Evolutionary conservation across 2,113 vertebrate species (phyloP).

Genomic region (Phainopepla nitens): DNA sequence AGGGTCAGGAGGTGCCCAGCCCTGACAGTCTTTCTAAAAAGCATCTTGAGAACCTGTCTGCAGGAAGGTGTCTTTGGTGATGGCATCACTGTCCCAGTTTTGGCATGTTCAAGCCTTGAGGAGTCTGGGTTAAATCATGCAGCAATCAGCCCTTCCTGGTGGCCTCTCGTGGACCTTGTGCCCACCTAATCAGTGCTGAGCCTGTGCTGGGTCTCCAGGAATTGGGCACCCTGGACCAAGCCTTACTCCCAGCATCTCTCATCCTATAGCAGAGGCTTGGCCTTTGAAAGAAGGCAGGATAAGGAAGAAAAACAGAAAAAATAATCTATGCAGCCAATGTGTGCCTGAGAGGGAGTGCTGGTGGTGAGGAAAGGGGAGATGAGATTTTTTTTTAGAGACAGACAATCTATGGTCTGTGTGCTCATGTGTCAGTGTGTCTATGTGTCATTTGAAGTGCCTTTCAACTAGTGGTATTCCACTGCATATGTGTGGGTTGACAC

Average conservation of each 20-base stretch:
- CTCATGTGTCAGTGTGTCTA: neutral
- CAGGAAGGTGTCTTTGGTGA: neutral
- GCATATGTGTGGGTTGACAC: neutral
- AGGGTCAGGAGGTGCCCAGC: neutral
- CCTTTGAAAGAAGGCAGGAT: neutral
- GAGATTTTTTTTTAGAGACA: neutral
- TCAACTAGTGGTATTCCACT: neutral
- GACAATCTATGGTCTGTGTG: neutral
- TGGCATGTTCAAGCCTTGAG: neutral
- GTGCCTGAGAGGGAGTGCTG: neutral
- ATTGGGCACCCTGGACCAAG: neutral
- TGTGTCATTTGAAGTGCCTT: neutral
- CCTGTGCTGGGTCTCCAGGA: neutral
- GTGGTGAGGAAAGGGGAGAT: neutral
- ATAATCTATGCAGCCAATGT: neutral
- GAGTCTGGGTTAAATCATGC: neutral
- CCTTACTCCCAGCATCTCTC: accelerated
- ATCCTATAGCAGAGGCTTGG: neutral
- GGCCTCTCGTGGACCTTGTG: neutral
- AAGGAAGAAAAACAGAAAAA: neutral
- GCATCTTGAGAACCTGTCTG: neutral
- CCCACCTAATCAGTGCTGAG: neutral
- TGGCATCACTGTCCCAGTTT: neutral
- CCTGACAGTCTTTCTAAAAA: neutral
- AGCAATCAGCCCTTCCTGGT: neutral